phyloP scores from a whole-genome alignment of 2,113 vertebrate species.

The Laterallus jamaicensis region DNA sequence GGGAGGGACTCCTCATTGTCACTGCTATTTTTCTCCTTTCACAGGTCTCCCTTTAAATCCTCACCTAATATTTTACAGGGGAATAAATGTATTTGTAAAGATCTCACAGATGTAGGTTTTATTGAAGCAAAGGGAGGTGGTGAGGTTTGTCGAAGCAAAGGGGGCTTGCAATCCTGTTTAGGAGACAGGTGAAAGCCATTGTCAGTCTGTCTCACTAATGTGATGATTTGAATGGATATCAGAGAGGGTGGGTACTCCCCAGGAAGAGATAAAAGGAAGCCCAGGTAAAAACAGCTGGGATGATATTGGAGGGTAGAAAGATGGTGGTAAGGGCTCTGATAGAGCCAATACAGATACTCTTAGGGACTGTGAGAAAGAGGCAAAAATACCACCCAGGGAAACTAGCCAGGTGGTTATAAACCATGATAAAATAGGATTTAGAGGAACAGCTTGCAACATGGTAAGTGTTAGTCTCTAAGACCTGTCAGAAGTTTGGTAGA shows the following conservation, averaged over 20 bases:
- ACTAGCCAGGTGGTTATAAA: conserved; percentile 21
- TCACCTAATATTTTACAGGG: neutral
- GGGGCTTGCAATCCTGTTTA: neutral
- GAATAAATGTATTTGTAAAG: neutral
- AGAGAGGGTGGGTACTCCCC: neutral
- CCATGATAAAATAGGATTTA: conserved; percentile 18
- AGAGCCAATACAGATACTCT: neutral
- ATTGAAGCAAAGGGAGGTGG: neutral
- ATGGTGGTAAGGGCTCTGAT: neutral
- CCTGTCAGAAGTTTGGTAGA: conserved; percentile 42
- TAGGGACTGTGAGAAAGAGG: neutral
- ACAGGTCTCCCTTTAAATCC: neutral
- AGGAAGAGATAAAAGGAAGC: neutral
- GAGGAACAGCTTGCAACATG: conserved; percentile 28
- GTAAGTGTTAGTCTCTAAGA: conserved; percentile 52
- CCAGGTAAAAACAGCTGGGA: neutral
- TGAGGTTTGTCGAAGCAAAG: neutral
- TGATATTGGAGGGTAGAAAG: neutral
- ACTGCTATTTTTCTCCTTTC: neutral
- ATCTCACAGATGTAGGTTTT: neutral
- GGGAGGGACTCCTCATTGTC: neutral
- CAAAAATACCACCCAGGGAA: conserved; percentile 17
- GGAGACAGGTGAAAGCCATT: neutral
- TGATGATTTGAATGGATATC: neutral
- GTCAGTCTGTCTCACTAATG: neutral